Base-by-base conservation (phyloP, 1,140 invertebrate species). In the Matsumurasca onukii region DNA sequence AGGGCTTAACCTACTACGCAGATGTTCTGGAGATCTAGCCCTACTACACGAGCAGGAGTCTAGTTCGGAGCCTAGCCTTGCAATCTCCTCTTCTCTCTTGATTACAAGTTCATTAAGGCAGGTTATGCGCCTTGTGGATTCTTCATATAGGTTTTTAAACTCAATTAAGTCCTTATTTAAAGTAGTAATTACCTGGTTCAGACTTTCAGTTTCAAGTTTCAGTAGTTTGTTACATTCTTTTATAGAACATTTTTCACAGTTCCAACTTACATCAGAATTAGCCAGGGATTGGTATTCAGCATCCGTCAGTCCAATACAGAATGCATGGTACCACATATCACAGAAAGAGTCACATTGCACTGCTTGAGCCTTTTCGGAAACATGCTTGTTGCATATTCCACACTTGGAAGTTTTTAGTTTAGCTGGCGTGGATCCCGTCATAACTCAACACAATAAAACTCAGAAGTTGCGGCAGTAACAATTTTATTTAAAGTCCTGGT, bases 371-470 rank as follows among this genome's bases (percentile, higher is more conserved):
- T 45, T 27, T 12, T 63, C 29, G 3, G 3, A 5, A 13, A 63
- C 61, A 13, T 12, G 3, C 31, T 52, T 59, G 62, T 49, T 69
- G 1, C 1, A 59, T 70, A 45, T 45, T 12, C 34, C 34, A 45
- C 34, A 45, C n/a, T 59, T 66, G 29, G 62, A n/a, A n/a, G n/a
- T n/a, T n/a, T n/a, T n/a, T n/a, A n/a, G n/a, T n/a, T n/a, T n/a
- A n/a, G n/a, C n/a, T n/a, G n/a, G n/a, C n/a, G n/a, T n/a, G n/a
- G n/a, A n/a, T n/a, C n/a, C n/a, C n/a, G n/a, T n/a, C n/a, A n/a
- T n/a, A n/a, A n/a, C n/a, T n/a, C n/a, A n/a, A n/a, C n/a, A n/a
- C n/a, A n/a, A n/a, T n/a, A n/a, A n/a, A n/a, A n/a, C n/a, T n/a
- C n/a, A n/a, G n/a, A n/a, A n/a, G n/a, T n/a, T n/a, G n/a, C n/a